Percentiles rank a stretch among this genome's conserved stretches.
These are phyloP conservation scores for Sebastolobus alascanus DNA, from an alignment of 2,797 vertebrate genomes.

Conservation along the genomic window DNA sequence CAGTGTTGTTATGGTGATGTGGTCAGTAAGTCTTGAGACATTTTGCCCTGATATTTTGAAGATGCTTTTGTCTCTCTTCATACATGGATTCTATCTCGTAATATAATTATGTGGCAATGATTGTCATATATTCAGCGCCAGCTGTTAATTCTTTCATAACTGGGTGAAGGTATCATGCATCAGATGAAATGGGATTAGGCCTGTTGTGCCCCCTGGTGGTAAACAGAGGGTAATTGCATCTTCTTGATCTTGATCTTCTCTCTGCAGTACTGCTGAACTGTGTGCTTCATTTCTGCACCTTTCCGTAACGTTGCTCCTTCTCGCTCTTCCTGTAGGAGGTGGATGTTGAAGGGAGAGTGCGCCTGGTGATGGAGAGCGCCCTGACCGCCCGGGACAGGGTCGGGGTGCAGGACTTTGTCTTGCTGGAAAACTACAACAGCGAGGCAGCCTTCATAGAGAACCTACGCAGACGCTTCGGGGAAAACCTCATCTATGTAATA, in stretches of 20 bases:
- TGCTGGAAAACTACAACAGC: constrained; percentile 92
- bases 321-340: constrained; percentile 71
- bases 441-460: constrained; percentile 92
- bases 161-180: neutral
- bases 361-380: constrained; percentile 90
- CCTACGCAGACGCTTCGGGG: constrained; percentile 89
- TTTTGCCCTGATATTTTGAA: constrained; percentile 1
- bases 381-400: constrained; percentile 93
- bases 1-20: constrained; percentile 34
- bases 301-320: neutral
- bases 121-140: constrained; percentile 26
- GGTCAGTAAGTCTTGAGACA: constrained; percentile 6
- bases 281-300: neutral
- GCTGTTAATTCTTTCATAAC: constrained; percentile 32
- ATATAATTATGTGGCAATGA: constrained; percentile 17
- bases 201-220: constrained; percentile 57
- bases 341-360: constrained; percentile 81
- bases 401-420: constrained; percentile 93
- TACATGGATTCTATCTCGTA: neutral
- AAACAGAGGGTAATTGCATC: constrained; percentile 19
- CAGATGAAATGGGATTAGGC: neutral
- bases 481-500: constrained; percentile 94
- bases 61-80: neutral
- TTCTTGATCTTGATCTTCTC: neutral
- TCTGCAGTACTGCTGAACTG: neutral